Percentiles rank a stretch among this genome's conserved stretches.
These are phyloP conservation scores for Charadrius vociferus DNA, from an alignment of 2,113 vertebrate species.

Conservation along the genomic window DNA sequence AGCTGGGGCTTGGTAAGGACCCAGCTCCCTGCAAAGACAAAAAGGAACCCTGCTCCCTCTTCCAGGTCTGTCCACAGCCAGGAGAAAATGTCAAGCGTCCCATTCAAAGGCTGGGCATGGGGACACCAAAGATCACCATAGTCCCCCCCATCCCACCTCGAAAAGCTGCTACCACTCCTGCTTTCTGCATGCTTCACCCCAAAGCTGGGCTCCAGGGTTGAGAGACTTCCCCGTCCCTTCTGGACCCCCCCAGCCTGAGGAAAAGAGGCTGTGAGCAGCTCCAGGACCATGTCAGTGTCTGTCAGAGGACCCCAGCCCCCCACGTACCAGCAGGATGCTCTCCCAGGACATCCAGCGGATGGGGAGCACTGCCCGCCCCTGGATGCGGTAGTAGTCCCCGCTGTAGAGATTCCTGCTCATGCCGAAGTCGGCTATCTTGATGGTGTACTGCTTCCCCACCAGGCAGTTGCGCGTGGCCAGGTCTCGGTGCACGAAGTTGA, in stretches of 20 bases:
- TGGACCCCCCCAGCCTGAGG: neutral
- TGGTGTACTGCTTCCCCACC: conserved; percentile 91
- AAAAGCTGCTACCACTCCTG: neutral
- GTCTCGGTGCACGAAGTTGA: conserved; percentile 97
- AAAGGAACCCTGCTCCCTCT: neutral
- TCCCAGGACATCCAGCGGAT: conserved; percentile 99
- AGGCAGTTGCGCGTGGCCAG: conserved; percentile 96
- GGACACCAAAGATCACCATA: neutral
- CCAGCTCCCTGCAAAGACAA: neutral
- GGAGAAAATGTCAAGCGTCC: neutral
- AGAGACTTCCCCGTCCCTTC: neutral
- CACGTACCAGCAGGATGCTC: conserved; percentile 89
- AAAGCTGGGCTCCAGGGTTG: neutral
- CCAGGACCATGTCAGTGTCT: accelerated
- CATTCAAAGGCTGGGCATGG: accelerated
- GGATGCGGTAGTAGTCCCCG: conserved; percentile 96
- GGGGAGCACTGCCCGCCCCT: conserved; percentile 95
- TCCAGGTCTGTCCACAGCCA: neutral
- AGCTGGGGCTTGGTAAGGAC: neutral
- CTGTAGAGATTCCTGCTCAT: conserved; percentile 99
- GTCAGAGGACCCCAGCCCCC: neutral
- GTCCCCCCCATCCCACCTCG: accelerated
- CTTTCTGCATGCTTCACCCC: neutral
- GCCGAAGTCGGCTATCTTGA: conserved; percentile 98
- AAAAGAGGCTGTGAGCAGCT: neutral